phyloP scores from a whole-genome alignment of 2,797 vertebrate species.

The Siniperca undulata region DNA sequence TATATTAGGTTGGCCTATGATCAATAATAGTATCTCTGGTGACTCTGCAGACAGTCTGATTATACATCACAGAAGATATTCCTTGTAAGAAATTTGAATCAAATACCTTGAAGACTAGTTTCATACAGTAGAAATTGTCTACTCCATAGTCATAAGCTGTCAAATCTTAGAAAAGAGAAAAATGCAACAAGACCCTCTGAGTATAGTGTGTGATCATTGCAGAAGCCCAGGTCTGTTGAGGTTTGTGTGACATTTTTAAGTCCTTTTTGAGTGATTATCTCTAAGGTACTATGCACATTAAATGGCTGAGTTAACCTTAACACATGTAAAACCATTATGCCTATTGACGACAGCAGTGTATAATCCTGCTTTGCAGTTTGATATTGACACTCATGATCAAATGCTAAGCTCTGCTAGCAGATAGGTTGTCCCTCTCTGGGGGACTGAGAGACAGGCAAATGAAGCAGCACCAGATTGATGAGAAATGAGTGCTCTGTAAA shows the following conservation, averaged over 20 bases:
- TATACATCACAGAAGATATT: slow-evolving; percentile 77
- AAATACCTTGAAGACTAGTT: slow-evolving; percentile 83
- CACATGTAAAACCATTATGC: slow-evolving; percentile 85
- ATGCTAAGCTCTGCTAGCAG: slow-evolving; percentile 85
- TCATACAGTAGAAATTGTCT: slow-evolving; percentile 81
- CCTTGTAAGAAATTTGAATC: slow-evolving; percentile 78
- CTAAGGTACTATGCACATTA: slow-evolving; percentile 83
- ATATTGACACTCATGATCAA: slow-evolving; percentile 87
- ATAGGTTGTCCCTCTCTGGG: slow-evolving; percentile 83
- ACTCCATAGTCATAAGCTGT: slow-evolving; percentile 84
- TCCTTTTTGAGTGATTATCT: slow-evolving; percentile 85
- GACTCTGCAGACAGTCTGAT: slow-evolving; percentile 81
- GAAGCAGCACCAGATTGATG: slow-evolving; percentile 85
- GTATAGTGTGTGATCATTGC: slow-evolving; percentile 82
- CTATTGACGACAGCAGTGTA: slow-evolving; percentile 83
- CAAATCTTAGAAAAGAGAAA: slow-evolving; percentile 82
- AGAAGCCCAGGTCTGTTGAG: slow-evolving; percentile 81
- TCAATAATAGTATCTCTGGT: slow-evolving; percentile 83
- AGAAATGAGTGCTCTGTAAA: slow-evolving; percentile 84
- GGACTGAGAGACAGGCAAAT: slow-evolving; percentile 83
- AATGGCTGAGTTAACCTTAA: slow-evolving; percentile 86
- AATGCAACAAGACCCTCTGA: slow-evolving; percentile 84
- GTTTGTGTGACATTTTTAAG: slow-evolving; percentile 83
- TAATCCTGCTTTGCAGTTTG: slow-evolving; percentile 86
- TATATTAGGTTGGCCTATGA: slow-evolving; percentile 80